These are phyloP conservation scores for Panthera uncia DNA, from an alignment of 2,113 vertebrate species.

Conservation along the genomic window DNA sequence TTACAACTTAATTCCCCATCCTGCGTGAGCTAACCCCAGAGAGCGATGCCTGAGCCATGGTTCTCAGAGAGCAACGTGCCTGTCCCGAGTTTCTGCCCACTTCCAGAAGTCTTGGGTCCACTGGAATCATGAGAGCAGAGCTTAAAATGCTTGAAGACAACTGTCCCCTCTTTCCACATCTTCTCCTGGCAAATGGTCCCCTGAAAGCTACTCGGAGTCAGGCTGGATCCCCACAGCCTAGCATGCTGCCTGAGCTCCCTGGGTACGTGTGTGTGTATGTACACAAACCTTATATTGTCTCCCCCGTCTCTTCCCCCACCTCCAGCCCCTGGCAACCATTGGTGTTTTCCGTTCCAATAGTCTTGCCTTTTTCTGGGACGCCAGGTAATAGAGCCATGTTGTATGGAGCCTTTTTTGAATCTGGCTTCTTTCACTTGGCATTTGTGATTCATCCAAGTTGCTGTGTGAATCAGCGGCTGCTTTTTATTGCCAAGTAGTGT, in stretches of 20 bases:
- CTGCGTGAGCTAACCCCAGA: neutral
- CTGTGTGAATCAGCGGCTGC: rapidly evolving
- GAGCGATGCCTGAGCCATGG: neutral
- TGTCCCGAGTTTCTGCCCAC: neutral
- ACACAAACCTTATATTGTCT: neutral
- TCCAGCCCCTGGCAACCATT: neutral
- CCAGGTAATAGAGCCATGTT: neutral
- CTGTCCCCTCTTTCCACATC: neutral
- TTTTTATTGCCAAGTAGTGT: neutral
- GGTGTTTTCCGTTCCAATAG: neutral
- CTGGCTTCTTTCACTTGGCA: neutral
- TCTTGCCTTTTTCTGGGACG: neutral
- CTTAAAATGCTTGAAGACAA: neutral
- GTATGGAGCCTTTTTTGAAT: neutral
- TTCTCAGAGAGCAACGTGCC: neutral
- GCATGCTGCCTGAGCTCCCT: neutral
- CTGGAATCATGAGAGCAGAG: neutral
- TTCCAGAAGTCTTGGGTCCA: neutral
- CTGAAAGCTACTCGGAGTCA: neutral
- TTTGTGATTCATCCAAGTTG: too few species aligned
- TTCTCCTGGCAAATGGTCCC: neutral
- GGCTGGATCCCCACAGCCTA: neutral
- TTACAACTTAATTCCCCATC: neutral
- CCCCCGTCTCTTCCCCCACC: too few species aligned
- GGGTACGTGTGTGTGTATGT: rapidly evolving